Conservation (phyloP, 2,888 invertebrate genomes). For the Bedellia somnulentella region DNA sequence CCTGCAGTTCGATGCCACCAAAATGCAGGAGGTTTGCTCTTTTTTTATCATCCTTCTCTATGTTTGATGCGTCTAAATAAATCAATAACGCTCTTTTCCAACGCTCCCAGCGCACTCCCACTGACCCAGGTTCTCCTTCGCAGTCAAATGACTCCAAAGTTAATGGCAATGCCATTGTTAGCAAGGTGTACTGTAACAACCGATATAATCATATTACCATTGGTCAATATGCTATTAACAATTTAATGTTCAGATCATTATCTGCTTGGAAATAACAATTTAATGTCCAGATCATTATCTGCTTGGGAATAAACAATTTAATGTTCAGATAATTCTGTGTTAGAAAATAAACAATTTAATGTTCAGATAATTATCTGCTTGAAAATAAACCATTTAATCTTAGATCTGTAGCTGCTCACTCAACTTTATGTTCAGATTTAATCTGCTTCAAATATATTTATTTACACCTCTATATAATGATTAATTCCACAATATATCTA, state of each 20-base stretch:
- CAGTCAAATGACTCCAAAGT: conserved; percentile 3
- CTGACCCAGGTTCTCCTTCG: conserved; percentile 1
- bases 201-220: background rate
- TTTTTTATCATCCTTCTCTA: background rate
- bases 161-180: background rate
- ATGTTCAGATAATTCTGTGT: no score
- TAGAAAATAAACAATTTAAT: no score
- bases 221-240: background rate
- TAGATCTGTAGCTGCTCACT: no score
- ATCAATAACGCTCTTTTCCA: conserved; percentile 3
- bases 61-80: conserved; percentile 1
- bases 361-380: no score
- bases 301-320: no score
- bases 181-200: background rate
- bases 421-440: no score
- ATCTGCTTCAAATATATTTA: no score
- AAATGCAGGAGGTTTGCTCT: conserved; percentile 1
- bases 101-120: conserved; percentile 2
- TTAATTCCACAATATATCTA: no score
- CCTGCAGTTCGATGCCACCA: conserved; percentile 2
- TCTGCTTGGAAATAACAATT: no score
- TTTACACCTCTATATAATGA: no score
- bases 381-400: no score
- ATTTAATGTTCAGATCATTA: background rate
- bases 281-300: no score